A percentile compares a stretch with the other conserved stretches of the same genome.
These are phyloP conservation scores for Tokudaia muenninki DNA, from an alignment of 2,797 vertebrate genomes.

Conservation along the genomic window DNA sequence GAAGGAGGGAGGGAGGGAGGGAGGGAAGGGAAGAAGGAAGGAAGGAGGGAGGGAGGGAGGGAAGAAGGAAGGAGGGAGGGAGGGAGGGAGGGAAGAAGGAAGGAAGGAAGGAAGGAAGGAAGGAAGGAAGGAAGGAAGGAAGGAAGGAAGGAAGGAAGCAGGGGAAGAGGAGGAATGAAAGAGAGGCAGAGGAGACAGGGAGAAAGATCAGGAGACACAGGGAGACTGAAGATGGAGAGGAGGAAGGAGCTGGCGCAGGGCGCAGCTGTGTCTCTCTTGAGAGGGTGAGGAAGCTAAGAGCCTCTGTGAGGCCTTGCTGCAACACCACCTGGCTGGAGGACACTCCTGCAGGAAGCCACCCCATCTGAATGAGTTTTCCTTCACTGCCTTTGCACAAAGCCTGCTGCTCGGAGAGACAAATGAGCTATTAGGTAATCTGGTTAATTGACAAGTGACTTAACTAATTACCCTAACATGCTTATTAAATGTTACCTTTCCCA, in stretches of 20 bases:
- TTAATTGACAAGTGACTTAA: constrained; percentile 83
- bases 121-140: rapidly evolving
- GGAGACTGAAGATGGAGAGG: neutral
- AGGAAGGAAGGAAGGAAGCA: rapidly evolving
- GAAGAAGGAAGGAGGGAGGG: rapidly evolving
- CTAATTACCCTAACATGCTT: constrained; percentile 81
- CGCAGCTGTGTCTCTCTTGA: neutral
- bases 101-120: too few species aligned
- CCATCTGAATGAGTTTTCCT: constrained; percentile 62
- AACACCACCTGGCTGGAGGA: neutral
- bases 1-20: too few species aligned
- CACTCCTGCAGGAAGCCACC: neutral
- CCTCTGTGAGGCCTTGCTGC: neutral
- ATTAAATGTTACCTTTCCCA: constrained; percentile 80
- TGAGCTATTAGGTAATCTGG: constrained; percentile 77
- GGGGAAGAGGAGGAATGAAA: neutral
- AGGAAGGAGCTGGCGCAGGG: rapidly evolving
- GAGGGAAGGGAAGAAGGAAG: too few species aligned
- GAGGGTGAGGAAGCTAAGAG: neutral
- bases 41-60: rapidly evolving
- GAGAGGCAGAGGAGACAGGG: rapidly evolving
- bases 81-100: too few species aligned
- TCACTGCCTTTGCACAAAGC: constrained; percentile 73
- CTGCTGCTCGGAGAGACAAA: constrained; percentile 74
- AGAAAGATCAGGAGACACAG: neutral